These are phyloP conservation scores for Oreohelix idahoensis DNA, from an alignment of 1,140 invertebrate species.

Conservation along the genomic window DNA sequence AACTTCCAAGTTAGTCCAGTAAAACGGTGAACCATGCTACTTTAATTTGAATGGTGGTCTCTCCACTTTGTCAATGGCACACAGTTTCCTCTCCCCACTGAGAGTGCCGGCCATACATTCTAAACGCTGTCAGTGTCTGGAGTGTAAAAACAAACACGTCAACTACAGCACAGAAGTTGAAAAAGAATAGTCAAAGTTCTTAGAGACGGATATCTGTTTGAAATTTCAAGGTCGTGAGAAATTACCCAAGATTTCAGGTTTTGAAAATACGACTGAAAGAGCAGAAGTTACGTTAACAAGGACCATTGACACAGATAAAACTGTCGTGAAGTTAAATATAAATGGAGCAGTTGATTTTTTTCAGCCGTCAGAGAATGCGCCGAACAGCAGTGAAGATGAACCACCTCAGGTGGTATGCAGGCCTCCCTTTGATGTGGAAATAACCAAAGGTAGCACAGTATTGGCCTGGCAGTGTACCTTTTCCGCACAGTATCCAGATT, in stretches of 20 bases:
- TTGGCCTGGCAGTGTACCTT: constrained; percentile 51
- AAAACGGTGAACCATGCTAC: no score
- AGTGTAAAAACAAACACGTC: no score
- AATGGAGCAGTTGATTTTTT: constrained; percentile 52
- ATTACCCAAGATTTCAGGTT: constrained; percentile 40
- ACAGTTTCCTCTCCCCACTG: no score
- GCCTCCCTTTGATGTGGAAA: constrained; percentile 56
- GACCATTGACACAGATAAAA: constrained; percentile 41
- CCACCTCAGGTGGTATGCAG: constrained; percentile 56
- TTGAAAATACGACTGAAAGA: constrained; percentile 43
- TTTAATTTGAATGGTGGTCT: no score
- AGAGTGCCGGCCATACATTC: no score
- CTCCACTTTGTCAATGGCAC: no score
- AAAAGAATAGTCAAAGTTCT: constrained; percentile 49
- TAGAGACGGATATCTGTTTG: constrained; percentile 51
- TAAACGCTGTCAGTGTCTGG: no score
- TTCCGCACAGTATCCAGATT: constrained; percentile 27
- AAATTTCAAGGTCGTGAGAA: constrained; percentile 33
- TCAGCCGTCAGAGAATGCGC: no score
- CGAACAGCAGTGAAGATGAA: no score
- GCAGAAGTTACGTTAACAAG: constrained; percentile 49
- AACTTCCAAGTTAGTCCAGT: no score
- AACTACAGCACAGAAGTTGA: no score
- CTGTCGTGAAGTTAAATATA: constrained; percentile 46
- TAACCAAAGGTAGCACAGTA: constrained; percentile 47